These are phyloP conservation scores for Ciconia nigra DNA, from an alignment of 2,797 vertebrate species.

Conservation along the genomic window DNA sequence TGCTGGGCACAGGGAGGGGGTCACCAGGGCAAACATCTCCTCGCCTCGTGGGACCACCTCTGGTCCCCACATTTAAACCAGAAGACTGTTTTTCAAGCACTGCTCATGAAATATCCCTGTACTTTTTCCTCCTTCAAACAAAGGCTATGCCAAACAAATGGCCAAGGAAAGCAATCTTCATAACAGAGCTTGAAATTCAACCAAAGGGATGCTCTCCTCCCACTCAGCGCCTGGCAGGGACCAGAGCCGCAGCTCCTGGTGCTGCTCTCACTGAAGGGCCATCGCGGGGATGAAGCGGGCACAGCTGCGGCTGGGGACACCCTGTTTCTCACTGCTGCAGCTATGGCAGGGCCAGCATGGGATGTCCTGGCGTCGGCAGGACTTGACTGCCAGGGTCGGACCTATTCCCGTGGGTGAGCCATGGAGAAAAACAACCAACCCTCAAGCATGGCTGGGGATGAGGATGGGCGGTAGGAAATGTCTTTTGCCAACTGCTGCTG, in stretches of 20 bases:
- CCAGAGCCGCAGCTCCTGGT: neutral
- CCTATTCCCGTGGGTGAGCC: neutral
- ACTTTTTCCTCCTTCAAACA: neutral
- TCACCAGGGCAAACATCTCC: neutral
- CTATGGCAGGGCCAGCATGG: neutral
- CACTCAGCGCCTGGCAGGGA: neutral
- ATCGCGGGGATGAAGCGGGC: rapidly evolving
- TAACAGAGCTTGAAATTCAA: neutral
- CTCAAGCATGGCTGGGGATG: neutral
- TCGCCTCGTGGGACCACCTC: neutral
- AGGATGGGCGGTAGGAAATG: neutral
- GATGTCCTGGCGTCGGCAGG: neutral
- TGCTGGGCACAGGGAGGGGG: rapidly evolving
- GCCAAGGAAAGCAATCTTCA: neutral
- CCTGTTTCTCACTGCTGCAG: neutral
- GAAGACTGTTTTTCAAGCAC: neutral
- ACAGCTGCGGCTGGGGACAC: neutral
- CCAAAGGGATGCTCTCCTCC: neutral
- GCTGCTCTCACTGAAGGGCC: neutral
- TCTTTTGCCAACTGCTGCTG: neutral
- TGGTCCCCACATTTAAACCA: neutral
- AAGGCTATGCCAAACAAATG: neutral
- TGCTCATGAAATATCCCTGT: neutral
- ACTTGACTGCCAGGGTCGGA: neutral
- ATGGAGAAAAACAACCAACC: neutral